Conservation (phyloP, 2,888 invertebrate species). For the Aphidius colemani region DNA sequence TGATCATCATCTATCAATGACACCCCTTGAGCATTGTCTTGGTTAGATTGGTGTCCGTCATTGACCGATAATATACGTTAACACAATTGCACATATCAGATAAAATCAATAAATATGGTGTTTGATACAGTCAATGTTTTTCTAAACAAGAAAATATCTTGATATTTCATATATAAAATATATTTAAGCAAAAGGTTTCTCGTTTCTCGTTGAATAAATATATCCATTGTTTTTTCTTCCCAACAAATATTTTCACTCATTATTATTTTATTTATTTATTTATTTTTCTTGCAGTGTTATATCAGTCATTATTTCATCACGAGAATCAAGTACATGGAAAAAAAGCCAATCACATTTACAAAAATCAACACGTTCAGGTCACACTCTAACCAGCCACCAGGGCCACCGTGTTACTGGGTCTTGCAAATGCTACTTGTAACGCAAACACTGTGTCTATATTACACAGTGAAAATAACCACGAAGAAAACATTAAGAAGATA, state of each 20-base stretch:
- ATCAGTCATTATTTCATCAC: no score
- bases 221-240: no score
- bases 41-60: neutral
- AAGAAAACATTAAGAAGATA: constrained; percentile 12
- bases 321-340: no score
- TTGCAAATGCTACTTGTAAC: constrained; percentile 24
- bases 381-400: neutral
- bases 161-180: no score
- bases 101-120: neutral
- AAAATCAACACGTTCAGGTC: neutral
- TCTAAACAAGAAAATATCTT: no score
- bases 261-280: no score
- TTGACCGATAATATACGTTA: neutral
- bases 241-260: no score
- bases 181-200: neutral
- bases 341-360: neutral
- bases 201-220: neutral
- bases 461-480: constrained; percentile 1
- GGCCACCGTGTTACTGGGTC: constrained; percentile 7
- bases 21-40: neutral
- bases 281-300: no score
- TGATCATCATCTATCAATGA: constrained; percentile 26
- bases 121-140: neutral
- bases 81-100: neutral
- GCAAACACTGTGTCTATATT: constrained; percentile 12